Base-by-base conservation (phyloP, 2,113 vertebrate genomes). In the Dromas ardeola region DNA sequence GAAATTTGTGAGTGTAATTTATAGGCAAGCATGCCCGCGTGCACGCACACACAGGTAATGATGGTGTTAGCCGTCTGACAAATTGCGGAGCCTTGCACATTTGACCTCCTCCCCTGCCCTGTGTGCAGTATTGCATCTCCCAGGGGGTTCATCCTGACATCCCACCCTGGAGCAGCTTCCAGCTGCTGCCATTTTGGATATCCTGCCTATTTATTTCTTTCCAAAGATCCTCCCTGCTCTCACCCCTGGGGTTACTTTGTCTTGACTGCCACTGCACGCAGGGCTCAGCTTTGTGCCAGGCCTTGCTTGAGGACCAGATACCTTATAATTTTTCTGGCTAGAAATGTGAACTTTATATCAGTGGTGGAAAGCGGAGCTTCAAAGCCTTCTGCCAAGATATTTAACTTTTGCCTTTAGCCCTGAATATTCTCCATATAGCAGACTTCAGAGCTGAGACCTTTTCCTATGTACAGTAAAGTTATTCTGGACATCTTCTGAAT, bases 41-140 rank as follows among this genome's bases (percentile, higher is more conserved):
- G 86, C 82, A 90, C 34, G 6, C 81, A 69, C 72, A 76, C 81
- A 73, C 81, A 94, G 93, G 92, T 93, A 95, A 97, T 97, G 89
- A 94, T 96, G 90, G 95, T 94, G 95, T 95, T 97, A 95, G 86
- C 91, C 22, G 11, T 30, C 88, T 97, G 97, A 94, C 96, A 97
- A 97, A 97, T 96, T 94, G 70, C 83, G 5, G 69, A 86, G 82
- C 81, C 74, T 61, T 88, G 86, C 90, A 70, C 94, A 6, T 96
- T 93, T 97, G 96, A 97, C 90, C 96, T 95, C 86, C 65, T 91
- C 77, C 67, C 78, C 93, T 95, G 96, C 96, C 96, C 96, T 96
- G 62, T 81, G 82, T 65, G 95, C 83, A 34, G 84, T 92, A 95
- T 95, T 18, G 8, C 71, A 32, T 55, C 88, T 97, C 97, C 94